Percentiles rank a stretch among this genome's conserved stretches.
Conservation (phyloP, 2,888 invertebrate species). For the Philhelius pedissequus region DNA sequence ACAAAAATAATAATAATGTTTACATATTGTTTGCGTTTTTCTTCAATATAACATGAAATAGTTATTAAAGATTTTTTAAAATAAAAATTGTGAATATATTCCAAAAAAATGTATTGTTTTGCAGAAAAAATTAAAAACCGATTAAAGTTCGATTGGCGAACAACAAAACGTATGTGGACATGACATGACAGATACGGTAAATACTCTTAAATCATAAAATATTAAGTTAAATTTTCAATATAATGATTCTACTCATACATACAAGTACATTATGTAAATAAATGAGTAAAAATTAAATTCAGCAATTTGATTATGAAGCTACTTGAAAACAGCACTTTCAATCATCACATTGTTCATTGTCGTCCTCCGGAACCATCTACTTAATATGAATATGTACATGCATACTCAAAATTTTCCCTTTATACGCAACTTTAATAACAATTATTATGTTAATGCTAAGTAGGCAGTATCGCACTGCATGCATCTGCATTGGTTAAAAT, state of each 20-base stretch:
- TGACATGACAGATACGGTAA: too few relatives aligned
- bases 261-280: background rate
- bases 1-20: too few relatives aligned
- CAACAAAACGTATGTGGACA: too few relatives aligned
- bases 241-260: background rate
- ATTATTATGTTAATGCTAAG: constrained; percentile 3
- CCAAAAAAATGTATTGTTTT: too few relatives aligned
- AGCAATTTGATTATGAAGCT: background rate
- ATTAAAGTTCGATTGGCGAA: too few relatives aligned
- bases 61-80: too few relatives aligned
- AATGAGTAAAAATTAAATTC: background rate
- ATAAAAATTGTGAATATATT: too few relatives aligned
- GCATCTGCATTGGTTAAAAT: background rate
- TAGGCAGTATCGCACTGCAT: background rate
- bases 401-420: background rate
- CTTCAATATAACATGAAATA: too few relatives aligned
- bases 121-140: too few relatives aligned
- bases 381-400: background rate
- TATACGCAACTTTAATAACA: background rate
- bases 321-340: background rate
- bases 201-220: background rate
- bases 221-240: background rate
- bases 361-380: background rate
- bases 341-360: background rate
- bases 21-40: too few relatives aligned